A percentile compares a stretch with the other conserved stretches of the same genome.
Conservation (phyloP, 2,888 invertebrate species). For the Apodemia duryi region DNA sequence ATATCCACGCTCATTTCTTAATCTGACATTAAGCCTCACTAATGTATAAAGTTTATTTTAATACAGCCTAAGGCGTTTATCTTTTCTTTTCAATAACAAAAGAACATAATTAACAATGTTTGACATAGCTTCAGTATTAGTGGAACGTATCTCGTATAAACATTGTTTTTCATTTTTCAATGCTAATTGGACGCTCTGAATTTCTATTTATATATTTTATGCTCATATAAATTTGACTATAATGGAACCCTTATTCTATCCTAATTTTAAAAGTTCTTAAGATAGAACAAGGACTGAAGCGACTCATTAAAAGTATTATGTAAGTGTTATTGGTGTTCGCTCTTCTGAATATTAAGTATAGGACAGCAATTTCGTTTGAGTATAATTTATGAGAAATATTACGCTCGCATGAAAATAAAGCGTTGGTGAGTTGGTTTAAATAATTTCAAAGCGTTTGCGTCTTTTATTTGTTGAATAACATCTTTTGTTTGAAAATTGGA, state of each 20-base stretch:
- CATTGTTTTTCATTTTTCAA: neutral
- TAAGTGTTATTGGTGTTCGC: slow-evolving; percentile 25
- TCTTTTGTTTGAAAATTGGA: neutral
- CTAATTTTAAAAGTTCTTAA: slow-evolving; percentile 15
- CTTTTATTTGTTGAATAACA: neutral
- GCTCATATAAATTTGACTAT: neutral
- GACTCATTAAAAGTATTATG: slow-evolving; percentile 28
- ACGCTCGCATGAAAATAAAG: slow-evolving; percentile 44
- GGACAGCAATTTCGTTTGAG: slow-evolving; percentile 37
- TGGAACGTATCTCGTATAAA: neutral
- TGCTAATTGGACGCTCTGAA: no score
- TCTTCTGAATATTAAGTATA: slow-evolving; percentile 27
- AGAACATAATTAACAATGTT: neutral
- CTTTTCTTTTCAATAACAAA: neutral
- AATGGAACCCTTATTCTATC: slow-evolving; percentile 10
- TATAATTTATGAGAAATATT: slow-evolving; percentile 58
- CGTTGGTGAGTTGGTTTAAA: neutral
- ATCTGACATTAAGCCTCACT: no score
- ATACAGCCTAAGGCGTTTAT: neutral
- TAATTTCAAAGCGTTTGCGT: neutral
- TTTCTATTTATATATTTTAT: no score
- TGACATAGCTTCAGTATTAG: neutral
- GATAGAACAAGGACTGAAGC: slow-evolving; percentile 16
- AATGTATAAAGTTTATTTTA: neutral
- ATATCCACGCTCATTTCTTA: no score